Conservation (phyloP, 2,797 vertebrate species). For the Myripristis jacobus region DNA sequence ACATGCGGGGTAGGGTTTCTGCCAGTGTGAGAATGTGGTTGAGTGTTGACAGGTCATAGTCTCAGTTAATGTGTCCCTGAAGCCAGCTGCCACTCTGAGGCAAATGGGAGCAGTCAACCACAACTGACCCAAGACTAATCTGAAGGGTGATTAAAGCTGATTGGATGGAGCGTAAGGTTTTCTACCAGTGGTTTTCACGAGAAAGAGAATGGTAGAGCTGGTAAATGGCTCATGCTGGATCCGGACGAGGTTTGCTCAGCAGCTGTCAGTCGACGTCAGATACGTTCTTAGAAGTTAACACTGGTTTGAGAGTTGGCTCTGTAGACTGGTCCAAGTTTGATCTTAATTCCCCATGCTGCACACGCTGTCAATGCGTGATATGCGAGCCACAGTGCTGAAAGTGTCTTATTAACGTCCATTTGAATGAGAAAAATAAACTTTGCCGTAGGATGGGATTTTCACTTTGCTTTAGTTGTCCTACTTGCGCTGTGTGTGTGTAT, state of each 20-base stretch:
- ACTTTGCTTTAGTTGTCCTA: slow-evolving; percentile 27
- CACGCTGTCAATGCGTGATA: slow-evolving; percentile 21
- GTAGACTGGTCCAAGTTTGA: slow-evolving; percentile 35
- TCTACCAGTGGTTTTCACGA: slow-evolving; percentile 27
- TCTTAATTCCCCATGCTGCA: slow-evolving; percentile 33
- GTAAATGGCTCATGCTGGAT: neutral
- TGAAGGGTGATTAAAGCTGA: slow-evolving; percentile 73
- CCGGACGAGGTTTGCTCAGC: neutral
- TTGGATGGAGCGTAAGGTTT: slow-evolving; percentile 46
- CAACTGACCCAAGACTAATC: slow-evolving; percentile 77
- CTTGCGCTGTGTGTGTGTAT: slow-evolving; percentile 24
- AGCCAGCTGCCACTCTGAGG: slow-evolving; percentile 77
- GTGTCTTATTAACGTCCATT: slow-evolving; percentile 49
- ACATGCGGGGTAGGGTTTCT: slow-evolving; percentile 66
- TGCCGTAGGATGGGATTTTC: slow-evolving; percentile 32
- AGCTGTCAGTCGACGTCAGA: neutral
- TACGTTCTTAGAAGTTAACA: slow-evolving; percentile 24
- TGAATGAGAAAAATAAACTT: slow-evolving; percentile 55
- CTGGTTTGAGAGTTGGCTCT: slow-evolving; percentile 31
- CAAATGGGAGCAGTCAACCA: slow-evolving; percentile 74
- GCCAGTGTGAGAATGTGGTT: slow-evolving; percentile 69
- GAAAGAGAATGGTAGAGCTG: slow-evolving; percentile 1
- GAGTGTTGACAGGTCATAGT: slow-evolving; percentile 75
- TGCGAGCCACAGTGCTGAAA: too few relatives aligned
- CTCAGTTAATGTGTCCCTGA: slow-evolving; percentile 79